A percentile compares a stretch with the other conserved stretches of the same genome.
These are phyloP conservation scores for Tipula helvola DNA, from an alignment of 2,888 invertebrate genomes.

Conservation along the genomic window DNA sequence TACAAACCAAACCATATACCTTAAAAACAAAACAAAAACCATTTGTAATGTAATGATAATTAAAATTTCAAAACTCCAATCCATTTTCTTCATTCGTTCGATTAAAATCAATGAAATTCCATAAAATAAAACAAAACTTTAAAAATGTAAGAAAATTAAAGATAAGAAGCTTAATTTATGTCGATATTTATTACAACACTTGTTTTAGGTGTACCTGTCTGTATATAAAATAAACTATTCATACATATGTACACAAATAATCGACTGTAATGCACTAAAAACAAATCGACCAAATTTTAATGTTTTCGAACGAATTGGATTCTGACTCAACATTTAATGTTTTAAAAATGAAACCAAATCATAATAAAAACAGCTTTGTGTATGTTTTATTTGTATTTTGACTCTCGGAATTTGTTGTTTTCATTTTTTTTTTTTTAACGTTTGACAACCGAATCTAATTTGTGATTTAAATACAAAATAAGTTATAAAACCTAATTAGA, in stretches of 20 bases:
- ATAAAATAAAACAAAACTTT: not conserved
- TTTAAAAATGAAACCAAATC: not conserved
- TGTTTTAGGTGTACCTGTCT: not conserved
- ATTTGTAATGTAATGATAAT: not conserved
- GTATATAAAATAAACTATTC: too few relatives aligned
- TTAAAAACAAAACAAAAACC: not conserved
- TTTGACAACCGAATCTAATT: not conserved
- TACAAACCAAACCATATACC: not conserved
- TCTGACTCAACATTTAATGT: not conserved
- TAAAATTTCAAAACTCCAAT: not conserved
- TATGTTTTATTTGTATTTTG: not conserved
- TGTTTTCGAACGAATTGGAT: not conserved
- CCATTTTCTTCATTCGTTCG: not conserved
- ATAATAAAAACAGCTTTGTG: not conserved
- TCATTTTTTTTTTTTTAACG: not conserved
- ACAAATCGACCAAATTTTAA: not conserved
- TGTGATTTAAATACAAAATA: not conserved
- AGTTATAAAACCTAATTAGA: slow-evolving; percentile 4
- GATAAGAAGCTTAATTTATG: not conserved
- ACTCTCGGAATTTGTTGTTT: not conserved
- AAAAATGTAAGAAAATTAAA: not conserved
- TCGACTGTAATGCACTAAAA: too few relatives aligned
- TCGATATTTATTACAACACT: not conserved
- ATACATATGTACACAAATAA: not conserved
- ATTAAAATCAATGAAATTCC: not conserved